A percentile compares a stretch with the other conserved stretches of the same genome.
phyloP scores from a whole-genome alignment of 2,797 vertebrate species.

The Pangasius mekongensis region DNA sequence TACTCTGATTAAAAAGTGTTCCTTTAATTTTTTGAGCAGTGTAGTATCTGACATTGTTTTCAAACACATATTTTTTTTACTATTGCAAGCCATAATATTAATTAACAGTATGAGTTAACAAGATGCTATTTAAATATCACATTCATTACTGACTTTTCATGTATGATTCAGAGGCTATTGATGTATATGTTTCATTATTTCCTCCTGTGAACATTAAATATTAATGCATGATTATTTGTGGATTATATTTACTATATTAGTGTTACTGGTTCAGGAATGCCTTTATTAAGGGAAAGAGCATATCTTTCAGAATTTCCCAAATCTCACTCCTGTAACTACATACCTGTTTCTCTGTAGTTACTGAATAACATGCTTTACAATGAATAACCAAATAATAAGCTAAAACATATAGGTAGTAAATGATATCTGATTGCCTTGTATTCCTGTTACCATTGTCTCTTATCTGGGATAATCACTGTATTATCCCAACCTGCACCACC shows the following conservation, averaged over 20 bases:
- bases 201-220: not conserved
- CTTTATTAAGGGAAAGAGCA: not conserved
- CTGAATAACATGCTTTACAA: not conserved
- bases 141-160: not conserved
- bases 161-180: not conserved
- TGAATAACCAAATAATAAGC: not conserved
- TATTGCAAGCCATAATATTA: not conserved
- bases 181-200: not conserved
- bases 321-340: not conserved
- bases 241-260: not conserved
- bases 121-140: not conserved
- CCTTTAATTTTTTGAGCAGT: too few relatives aligned
- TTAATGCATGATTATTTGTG: not conserved
- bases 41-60: not conserved
- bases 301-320: not conserved
- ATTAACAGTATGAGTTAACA: not conserved
- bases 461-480: too few relatives aligned
- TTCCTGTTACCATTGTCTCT: not conserved
- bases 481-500: not conserved
- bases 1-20: too few relatives aligned
- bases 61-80: not conserved
- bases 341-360: not conserved
- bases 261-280: not conserved
- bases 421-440: not conserved
- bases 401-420: not conserved